phyloP scores from a whole-genome alignment of 2,888 invertebrate genomes.

The Tachina fera region DNA sequence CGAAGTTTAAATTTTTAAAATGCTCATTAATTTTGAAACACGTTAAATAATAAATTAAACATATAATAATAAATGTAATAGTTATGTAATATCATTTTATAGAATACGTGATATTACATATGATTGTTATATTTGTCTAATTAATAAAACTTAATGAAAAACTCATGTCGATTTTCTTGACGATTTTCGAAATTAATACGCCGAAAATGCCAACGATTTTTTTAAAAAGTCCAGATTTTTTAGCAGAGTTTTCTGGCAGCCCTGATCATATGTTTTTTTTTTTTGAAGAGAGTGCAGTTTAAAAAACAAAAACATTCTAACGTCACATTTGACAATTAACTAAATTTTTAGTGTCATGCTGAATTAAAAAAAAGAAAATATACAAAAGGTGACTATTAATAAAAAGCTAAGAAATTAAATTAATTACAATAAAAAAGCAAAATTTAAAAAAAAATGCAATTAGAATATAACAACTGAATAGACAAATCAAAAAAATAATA shows the following conservation, averaged over 20 bases:
- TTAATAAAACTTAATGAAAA: no score
- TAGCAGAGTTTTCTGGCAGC: not conserved
- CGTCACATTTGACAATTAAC: slow-evolving; percentile 55
- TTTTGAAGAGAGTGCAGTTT: not conserved
- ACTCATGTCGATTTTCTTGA: no score
- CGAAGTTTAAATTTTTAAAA: no score
- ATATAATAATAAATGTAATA: no score
- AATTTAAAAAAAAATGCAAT: slow-evolving; percentile 4
- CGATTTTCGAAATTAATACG: no score
- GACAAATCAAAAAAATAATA: not conserved
- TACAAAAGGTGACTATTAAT: slow-evolving; percentile 24
- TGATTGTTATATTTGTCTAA: no score
- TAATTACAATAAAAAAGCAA: not conserved
- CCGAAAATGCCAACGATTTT: no score
- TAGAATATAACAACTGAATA: not conserved
- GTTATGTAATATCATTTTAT: no score
- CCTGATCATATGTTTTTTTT: slow-evolving; percentile 35
- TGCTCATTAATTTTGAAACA: no score
- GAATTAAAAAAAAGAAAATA: slow-evolving; percentile 34
- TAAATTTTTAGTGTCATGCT: slow-evolving; percentile 65
- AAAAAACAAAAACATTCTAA: slow-evolving; percentile 38
- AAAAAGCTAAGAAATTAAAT: slow-evolving; percentile 25
- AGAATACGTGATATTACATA: no score
- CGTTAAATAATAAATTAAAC: no score
- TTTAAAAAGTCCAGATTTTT: not conserved